phyloP scores from a whole-genome alignment of 1,140 invertebrate species.

The Cydia amplana region DNA sequence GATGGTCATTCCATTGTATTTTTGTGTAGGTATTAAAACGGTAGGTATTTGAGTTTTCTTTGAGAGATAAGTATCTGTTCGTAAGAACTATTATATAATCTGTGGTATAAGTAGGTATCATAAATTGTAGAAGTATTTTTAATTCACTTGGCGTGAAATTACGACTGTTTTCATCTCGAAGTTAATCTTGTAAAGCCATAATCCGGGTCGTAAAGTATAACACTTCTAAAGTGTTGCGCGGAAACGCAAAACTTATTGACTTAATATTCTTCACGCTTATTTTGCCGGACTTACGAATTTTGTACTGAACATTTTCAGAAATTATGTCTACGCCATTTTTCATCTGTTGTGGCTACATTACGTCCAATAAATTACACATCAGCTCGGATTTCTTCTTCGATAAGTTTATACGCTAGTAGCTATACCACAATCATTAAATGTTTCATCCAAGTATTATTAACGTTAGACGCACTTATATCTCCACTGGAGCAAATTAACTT shows the following conservation, averaged over 20 bases:
- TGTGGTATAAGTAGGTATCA: too few species aligned
- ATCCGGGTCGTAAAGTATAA: slow-evolving; percentile 20
- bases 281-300: not conserved
- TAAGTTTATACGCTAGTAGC: not conserved
- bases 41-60: too few species aligned
- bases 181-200: slow-evolving; percentile 20
- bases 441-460: slow-evolving; percentile 23
- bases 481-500: slow-evolving; percentile 31
- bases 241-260: slow-evolving; percentile 12
- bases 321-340: not conserved
- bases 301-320: slow-evolving; percentile 3
- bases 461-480: slow-evolving; percentile 21
- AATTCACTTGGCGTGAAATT: not conserved
- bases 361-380: slow-evolving; percentile 2
- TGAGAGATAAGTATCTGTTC: too few species aligned
- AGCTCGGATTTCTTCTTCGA: not conserved
- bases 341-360: not conserved
- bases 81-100: too few species aligned
- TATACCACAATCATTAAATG: not conserved
- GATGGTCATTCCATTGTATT: too few species aligned
- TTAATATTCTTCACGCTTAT: slow-evolving; percentile 14
- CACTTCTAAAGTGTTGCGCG: not conserved
- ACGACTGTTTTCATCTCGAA: slow-evolving; percentile 15
- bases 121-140: not conserved
- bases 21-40: too few species aligned